Evolutionary conservation across 2,888 invertebrate genomes (phyloP), one percentile per base, ranked within the genome.

Genomic region (Busseola fusca): DNA sequence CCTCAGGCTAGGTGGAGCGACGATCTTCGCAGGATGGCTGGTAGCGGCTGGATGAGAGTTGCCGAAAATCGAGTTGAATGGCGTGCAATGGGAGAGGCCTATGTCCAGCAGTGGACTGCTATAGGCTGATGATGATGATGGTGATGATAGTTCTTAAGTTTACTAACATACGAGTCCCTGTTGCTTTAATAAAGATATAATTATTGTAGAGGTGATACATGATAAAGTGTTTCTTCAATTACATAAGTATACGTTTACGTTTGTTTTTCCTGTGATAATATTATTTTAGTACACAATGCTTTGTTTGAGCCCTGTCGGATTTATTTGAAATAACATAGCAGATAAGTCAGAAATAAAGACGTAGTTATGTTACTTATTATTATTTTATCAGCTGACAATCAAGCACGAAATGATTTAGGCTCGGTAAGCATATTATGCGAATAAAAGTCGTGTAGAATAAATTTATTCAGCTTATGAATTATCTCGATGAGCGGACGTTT

Each of bases 231-330:
- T n/a, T 56, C 62, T 76, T 42, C 40, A 64, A 66, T 21, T 52
- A 54, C 68, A 30, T 66, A 10, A n/a, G 10, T 50, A 48, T 37
- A 12, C 4, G 6, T 9, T 0, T 63, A 42, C 42, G 57, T 69
- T 69, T 80, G 69, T 56, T 62, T 81, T 80, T 80, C 79, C 74
- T 78, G 69, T 52, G 62, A 57, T 27, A 50, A n/a, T 58, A 48
- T 81, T 78, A 58, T 78, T 67, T 48, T 40, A 69, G 74, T 58
- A 69, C 27, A 82, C 66, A 72, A 7, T 6, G 18, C 70, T 5
- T 6, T 79, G 34, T 80, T 79, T 82, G 82, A 66, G 4, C 21
- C 10, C n/a, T 40, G 56, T 12, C 1, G 57, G 74, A 64, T 73
- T 80, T 58, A 48, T 69, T 64, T 67, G 37, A 30, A 78, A 67